These are phyloP conservation scores for Lagorchestes hirsutus DNA, from an alignment of 2,797 vertebrate genomes.

Conservation along the genomic window DNA sequence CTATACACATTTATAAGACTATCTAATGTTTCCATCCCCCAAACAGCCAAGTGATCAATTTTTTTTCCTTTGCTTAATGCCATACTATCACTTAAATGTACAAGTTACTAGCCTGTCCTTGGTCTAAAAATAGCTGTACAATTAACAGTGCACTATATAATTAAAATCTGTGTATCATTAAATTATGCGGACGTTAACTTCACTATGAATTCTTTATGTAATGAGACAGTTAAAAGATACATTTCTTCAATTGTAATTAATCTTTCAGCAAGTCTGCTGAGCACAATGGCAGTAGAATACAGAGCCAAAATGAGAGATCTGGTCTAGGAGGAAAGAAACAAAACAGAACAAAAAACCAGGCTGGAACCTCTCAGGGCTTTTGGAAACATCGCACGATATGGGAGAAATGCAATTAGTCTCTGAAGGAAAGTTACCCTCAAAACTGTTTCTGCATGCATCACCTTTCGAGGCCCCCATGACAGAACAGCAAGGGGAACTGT, in stretches of 20 bases:
- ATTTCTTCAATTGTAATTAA: constrained; percentile 76
- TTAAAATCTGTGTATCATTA: constrained; percentile 71
- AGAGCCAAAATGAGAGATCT: constrained; percentile 66
- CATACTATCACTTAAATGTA: constrained; percentile 69
- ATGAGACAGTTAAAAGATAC: constrained; percentile 80
- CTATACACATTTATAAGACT: constrained; percentile 59
- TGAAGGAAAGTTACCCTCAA: constrained; percentile 72
- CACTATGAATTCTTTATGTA: constrained; percentile 81
- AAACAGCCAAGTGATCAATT: constrained; percentile 56
- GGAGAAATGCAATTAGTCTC: constrained; percentile 58
- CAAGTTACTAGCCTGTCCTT: constrained; percentile 65
- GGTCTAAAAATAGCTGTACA: constrained; percentile 76
- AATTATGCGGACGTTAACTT: constrained; percentile 78
- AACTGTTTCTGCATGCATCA: constrained; percentile 22
- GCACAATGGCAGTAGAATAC: constrained; percentile 65
- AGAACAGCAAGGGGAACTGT: constrained; percentile 37
- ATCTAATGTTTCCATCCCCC: constrained; percentile 55
- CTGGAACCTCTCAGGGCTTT: constrained; percentile 65
- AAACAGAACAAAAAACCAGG: constrained; percentile 52
- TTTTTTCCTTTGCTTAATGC: not conserved
- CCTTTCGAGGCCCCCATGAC: constrained; percentile 53
- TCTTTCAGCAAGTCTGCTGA: constrained; percentile 75
- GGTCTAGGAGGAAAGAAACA: constrained; percentile 36
- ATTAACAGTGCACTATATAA: constrained; percentile 79
- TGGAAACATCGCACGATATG: constrained; percentile 70